Percentiles rank a stretch among this genome's conserved stretches.
phyloP scores from a whole-genome alignment of 1,140 invertebrate species.

The Grapholita molesta region DNA sequence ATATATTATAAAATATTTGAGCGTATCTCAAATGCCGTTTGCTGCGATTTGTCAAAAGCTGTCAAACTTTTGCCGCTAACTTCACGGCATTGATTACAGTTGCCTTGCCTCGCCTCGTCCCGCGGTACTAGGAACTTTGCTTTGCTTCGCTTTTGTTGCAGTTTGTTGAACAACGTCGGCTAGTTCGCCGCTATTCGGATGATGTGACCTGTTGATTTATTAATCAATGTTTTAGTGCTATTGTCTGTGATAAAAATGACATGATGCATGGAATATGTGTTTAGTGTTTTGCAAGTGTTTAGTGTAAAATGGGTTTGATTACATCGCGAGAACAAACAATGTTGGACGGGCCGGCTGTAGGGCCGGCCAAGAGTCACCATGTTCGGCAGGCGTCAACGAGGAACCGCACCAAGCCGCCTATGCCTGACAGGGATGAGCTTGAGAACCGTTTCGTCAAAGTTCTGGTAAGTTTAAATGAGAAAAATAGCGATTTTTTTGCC shows the following conservation, averaged over 20 bases:
- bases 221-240: constrained; percentile 47
- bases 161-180: constrained; percentile 32
- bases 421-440: constrained; percentile 92
- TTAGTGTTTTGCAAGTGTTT: constrained; percentile 52
- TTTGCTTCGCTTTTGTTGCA: constrained; percentile 27
- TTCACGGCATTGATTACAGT: constrained; percentile 23
- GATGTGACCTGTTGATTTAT: constrained; percentile 48
- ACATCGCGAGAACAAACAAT: constrained; percentile 74
- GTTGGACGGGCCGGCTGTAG: constrained; percentile 67
- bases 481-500: constrained; percentile 34
- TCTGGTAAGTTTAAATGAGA: constrained; percentile 84
- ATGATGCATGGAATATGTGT: constrained; percentile 54
- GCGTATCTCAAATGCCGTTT: neutral
- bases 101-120: neutral
- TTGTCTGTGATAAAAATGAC: constrained; percentile 71
- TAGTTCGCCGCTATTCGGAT: constrained; percentile 27
- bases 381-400: constrained; percentile 85
- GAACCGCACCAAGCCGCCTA: constrained; percentile 88
- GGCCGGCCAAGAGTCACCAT: constrained; percentile 73
- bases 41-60: constrained; percentile 13
- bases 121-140: constrained; percentile 5
- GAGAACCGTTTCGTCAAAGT: constrained; percentile 96
- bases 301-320: constrained; percentile 76
- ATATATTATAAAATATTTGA: neutral
- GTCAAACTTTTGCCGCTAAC: constrained; percentile 24